These are phyloP conservation scores for Sinocyclocheilus anophthalmus DNA, from an alignment of 2,113 vertebrate species.

Conservation along the genomic window DNA sequence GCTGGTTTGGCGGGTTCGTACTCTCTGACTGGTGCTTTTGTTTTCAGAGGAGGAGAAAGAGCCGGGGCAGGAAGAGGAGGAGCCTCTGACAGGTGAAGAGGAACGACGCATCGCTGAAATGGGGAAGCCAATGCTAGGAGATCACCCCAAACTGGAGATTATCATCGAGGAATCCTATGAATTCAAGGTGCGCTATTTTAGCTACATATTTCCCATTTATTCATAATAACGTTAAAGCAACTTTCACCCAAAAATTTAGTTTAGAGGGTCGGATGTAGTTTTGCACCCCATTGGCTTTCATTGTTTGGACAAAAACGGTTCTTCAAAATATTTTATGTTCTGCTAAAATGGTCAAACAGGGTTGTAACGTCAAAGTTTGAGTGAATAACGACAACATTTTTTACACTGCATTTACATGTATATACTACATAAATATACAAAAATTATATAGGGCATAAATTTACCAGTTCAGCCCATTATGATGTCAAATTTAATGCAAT, in stretches of 20 bases:
- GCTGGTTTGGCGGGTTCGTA: background rate
- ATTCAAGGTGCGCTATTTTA: slow-evolving; percentile 85
- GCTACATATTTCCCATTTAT: background rate
- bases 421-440: too few species aligned
- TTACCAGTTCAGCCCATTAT: background rate
- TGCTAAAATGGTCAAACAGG: background rate
- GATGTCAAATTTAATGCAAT: background rate
- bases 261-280: background rate
- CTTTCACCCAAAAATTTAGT: too few species aligned
- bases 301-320: background rate
- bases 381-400: background rate
- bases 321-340: background rate
- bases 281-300: background rate
- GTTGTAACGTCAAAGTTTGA: background rate
- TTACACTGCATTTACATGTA: too few species aligned
- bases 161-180: slow-evolving; percentile 99
- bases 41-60: slow-evolving; percentile 76
- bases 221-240: background rate
- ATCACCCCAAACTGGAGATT: slow-evolving; percentile 92
- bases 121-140: slow-evolving; percentile 93
- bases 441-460: background rate
- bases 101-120: slow-evolving; percentile 92
- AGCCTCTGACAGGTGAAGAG: slow-evolving; percentile 86
- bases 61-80: slow-evolving; percentile 71
- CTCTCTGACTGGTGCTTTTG: slow-evolving; percentile 3